Percentiles rank a stretch among this genome's conserved stretches.
phyloP scores from a whole-genome alignment of 2,113 vertebrate genomes.

The Chiloscyllium plagiosum region DNA sequence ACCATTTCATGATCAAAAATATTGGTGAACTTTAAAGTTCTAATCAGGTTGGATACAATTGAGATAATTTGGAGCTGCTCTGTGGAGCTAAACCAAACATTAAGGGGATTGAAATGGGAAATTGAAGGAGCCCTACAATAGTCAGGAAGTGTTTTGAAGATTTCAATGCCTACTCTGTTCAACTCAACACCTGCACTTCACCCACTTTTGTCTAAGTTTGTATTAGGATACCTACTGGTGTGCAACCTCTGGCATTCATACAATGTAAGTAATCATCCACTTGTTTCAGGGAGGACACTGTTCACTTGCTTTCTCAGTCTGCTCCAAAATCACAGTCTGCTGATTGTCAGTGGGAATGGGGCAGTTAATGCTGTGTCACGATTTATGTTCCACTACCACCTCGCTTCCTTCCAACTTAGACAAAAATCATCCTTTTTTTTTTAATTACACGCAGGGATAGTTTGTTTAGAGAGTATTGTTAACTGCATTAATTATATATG shows the following conservation, averaged over 20 bases:
- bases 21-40: background rate
- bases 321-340: background rate
- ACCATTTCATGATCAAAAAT: background rate
- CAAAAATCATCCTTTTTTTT: background rate
- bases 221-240: background rate
- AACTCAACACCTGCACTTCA: background rate
- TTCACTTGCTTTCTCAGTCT: background rate
- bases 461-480: background rate
- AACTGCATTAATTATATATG: constrained; percentile 28
- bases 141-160: background rate
- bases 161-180: background rate
- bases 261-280: background rate
- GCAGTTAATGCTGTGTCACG: background rate
- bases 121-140: background rate
- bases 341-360: background rate
- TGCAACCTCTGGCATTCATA: background rate
- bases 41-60: background rate
- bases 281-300: background rate
- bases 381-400: background rate
- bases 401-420: background rate
- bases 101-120: background rate
- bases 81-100: background rate
- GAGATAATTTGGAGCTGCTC: background rate
- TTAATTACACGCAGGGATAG: background rate
- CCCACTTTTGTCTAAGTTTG: too few relatives aligned